Percentiles rank a stretch among this genome's conserved stretches.
Evolutionary conservation across 2,888 invertebrate genomes (phyloP).

Genomic region (Calliopum simillimum): DNA sequence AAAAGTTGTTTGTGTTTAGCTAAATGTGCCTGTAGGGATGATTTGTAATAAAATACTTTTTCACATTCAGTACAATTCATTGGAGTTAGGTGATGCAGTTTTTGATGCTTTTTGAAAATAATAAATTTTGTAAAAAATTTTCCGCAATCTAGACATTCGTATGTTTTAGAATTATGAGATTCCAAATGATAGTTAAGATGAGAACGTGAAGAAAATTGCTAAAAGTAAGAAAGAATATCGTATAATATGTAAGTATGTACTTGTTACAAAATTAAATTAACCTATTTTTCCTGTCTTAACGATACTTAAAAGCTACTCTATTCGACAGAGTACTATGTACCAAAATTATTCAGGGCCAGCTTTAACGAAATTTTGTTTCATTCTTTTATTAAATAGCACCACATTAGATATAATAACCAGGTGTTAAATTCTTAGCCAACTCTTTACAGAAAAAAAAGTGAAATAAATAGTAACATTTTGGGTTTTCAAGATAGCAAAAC

Average conservation of each 20-base stretch:
- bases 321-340: too few species aligned
- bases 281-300: too few species aligned
- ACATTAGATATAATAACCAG: too few species aligned
- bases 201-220: conserved; percentile 77
- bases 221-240: conserved; percentile 45
- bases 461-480: too few species aligned
- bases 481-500: too few species aligned
- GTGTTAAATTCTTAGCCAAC: too few species aligned
- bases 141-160: conserved; percentile 68
- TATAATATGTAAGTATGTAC: neutral
- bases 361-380: too few species aligned
- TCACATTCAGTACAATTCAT: conserved; percentile 72
- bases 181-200: conserved; percentile 81
- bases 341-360: too few species aligned
- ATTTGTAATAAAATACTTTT: conserved; percentile 72
- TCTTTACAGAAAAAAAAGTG: too few species aligned
- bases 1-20: conserved; percentile 73
- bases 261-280: neutral
- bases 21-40: conserved; percentile 73
- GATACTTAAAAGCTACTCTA: too few species aligned
- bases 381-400: too few species aligned
- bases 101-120: conserved; percentile 78
- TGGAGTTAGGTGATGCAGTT: conserved; percentile 70
- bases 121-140: conserved; percentile 78
- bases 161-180: conserved; percentile 68